Base-by-base conservation (phyloP, 2,888 invertebrate genomes). In the Limnephilus auricula region DNA sequence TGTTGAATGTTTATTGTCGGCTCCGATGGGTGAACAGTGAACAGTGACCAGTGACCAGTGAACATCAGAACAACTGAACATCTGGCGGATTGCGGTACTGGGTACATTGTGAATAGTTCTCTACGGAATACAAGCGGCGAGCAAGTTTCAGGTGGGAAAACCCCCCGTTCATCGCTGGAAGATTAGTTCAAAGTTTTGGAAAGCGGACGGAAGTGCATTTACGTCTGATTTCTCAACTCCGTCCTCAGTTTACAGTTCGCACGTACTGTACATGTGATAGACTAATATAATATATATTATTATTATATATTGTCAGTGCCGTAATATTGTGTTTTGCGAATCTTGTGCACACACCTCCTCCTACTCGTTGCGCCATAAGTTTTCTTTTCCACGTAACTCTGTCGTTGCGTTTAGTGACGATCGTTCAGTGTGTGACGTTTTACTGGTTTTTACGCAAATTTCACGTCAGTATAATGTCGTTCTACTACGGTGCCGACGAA, bases 201-300 rank as follows among this genome's bases (percentile, higher is more conserved):
- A 85, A 85, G 85, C 85, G 34, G 85, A n/a, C 85, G 85, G 85
- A 85, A 85, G 85, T 85, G 40, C 30, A n/a, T 40, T 40, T n/a
- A 40, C 85, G 85, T n/a, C 30, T 85, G 85, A 40, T 85, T 85
- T 85, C 40, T 45, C 85, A 40, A 85, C 40, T 40, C 40, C 30
- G 85, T 30, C n/a, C 30, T 34, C 45, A 30, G 84, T 37, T 50
- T 50, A 50, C 50, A 30, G 80, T 80, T 65, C 65, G n/a, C 65
- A 65, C 65, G 65, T 65, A 65, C 65, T 50, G 50, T 50, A 65
- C 50, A 65, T 65, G 50, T 65, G 50, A 65, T 6, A 65, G 25
- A 65, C 18, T 18, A 65, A 65, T 65, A 65, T 65, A 65, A 65
- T 65, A 18, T 18, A 25, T 65, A 65, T 18, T 65, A 50, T 50